Base-by-base conservation (phyloP, 2,113 vertebrate species). In the Serinus canaria region DNA sequence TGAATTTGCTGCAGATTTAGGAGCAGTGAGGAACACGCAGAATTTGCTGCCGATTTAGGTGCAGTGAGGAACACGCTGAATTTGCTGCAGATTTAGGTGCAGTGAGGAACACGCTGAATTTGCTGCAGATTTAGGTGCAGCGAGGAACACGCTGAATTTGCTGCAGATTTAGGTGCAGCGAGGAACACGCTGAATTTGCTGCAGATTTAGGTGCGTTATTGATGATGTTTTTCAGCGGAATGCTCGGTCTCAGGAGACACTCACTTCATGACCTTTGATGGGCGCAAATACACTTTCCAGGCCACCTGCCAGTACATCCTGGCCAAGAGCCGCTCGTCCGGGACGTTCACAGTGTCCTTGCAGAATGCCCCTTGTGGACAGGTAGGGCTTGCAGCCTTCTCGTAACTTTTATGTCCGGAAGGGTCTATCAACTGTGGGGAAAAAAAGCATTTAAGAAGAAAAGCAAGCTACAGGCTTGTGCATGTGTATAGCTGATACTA, bases 201-300 rank as follows among this genome's bases (percentile, higher is more conserved):
- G 37, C 37, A 37, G 37, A 37, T 37, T 37, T 8, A n/a, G 20
- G 6, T 41, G 39, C 7, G 8, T 64, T 46, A 14, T 79, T 64
- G 28, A 3, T 46, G 66, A 4, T 83, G 53, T 69, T 79, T 92
- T 22, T 30, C 96, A 99, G 99, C 98, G 28, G 99, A 99, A 75
- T 99, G 99, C 95, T 99, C 99, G 0, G 99, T 99, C 78, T 99
- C 99, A 3, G 99, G 99, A 11, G 99, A 99, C 83, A 98, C 98
- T 96, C 98, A 98, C 95, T 99, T 99, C 68, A 97, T 98, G 9
- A 99, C 99, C 27, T 99, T 99, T 55, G 99, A 99, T 19, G 99
- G 99, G 10, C 98, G 98, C 63, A 97, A 97, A 46, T 99, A 98
- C 96, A 99, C 98, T 24, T 99, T 99, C 87, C 98, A 98, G 25